These are phyloP conservation scores for Otus sunia DNA, from an alignment of 2,113 vertebrate species.

Conservation along the genomic window DNA sequence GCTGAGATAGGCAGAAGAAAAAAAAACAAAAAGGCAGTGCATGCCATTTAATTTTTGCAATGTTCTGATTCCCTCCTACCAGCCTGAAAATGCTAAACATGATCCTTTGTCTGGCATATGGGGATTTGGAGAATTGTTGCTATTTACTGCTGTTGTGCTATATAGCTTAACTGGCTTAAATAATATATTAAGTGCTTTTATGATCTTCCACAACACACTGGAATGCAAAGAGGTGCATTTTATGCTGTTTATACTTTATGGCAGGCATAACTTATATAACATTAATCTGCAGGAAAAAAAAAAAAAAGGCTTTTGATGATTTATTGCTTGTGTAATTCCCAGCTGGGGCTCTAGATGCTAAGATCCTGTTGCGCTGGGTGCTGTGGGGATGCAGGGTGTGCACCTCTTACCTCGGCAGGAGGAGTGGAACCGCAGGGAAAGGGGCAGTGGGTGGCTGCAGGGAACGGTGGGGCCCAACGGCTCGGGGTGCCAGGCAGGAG, in stretches of 20 bases:
- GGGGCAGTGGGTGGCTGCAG: not conserved
- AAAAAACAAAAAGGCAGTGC: not conserved
- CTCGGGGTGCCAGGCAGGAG: not conserved
- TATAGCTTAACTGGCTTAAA: conserved; percentile 36
- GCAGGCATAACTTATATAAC: not conserved
- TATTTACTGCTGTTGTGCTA: conserved; percentile 59
- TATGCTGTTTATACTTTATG: not conserved
- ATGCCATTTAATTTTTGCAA: not conserved
- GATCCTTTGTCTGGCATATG: conserved; percentile 58
- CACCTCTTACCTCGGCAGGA: not conserved
- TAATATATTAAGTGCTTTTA: conserved; percentile 61
- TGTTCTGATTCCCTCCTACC: conserved; percentile 40
- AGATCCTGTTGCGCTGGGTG: not conserved
- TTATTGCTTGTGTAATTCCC: not conserved
- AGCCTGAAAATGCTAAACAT: conserved; percentile 45
- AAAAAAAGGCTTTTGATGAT: not conserved
- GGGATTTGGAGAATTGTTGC: conserved; percentile 44
- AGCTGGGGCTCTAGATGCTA: not conserved
- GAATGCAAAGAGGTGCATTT: conserved; percentile 33
- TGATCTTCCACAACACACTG: not conserved
- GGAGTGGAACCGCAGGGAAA: not conserved
- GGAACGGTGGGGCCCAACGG: accelerated
- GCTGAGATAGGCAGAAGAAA: not conserved
- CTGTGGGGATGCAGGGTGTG: not conserved
- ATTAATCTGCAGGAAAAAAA: not conserved